Evolutionary conservation across 2,888 invertebrate species (phyloP).

Genomic region (Cecidostiba fungosa): DNA sequence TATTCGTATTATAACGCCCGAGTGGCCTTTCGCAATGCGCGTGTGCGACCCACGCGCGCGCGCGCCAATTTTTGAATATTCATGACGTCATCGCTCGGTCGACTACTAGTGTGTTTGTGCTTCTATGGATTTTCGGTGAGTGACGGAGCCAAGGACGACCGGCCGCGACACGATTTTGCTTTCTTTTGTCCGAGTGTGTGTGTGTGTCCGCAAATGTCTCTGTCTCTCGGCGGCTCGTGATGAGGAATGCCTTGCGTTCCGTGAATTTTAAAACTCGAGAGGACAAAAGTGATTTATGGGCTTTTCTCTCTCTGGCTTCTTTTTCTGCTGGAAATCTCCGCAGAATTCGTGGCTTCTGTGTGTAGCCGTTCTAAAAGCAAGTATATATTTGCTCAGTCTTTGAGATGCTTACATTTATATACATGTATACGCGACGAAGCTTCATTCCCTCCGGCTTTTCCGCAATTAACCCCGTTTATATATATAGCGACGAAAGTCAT

Average conservation of each 20-base stretch:
- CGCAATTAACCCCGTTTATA: constrained; percentile 42
- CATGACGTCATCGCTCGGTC: constrained; percentile 29
- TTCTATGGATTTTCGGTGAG: background rate
- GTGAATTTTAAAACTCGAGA: background rate
- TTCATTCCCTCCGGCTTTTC: constrained; percentile 46
- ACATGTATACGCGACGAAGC: background rate
- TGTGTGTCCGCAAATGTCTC: constrained; percentile 1
- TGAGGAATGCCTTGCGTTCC: background rate
- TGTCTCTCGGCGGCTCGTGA: background rate
- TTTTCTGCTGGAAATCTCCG: background rate
- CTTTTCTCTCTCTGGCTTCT: background rate
- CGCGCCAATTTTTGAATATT: constrained; percentile 30
- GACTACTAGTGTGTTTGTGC: too few relatives aligned
- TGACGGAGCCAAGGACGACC: constrained; percentile 40
- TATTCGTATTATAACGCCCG: background rate
- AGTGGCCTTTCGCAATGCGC: constrained; percentile 4
- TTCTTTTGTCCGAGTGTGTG: background rate
- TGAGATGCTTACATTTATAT: background rate
- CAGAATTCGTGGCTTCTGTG: too few relatives aligned
- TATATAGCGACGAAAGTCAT: constrained; percentile 9
- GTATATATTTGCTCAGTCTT: background rate
- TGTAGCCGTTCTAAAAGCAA: too few relatives aligned
- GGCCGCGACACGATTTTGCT: constrained; percentile 33
- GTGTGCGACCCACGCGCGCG: background rate
- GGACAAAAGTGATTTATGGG: background rate